These are phyloP conservation scores for Branchinecta lynchi DNA, from an alignment of 1,140 invertebrate genomes.

Conservation along the genomic window DNA sequence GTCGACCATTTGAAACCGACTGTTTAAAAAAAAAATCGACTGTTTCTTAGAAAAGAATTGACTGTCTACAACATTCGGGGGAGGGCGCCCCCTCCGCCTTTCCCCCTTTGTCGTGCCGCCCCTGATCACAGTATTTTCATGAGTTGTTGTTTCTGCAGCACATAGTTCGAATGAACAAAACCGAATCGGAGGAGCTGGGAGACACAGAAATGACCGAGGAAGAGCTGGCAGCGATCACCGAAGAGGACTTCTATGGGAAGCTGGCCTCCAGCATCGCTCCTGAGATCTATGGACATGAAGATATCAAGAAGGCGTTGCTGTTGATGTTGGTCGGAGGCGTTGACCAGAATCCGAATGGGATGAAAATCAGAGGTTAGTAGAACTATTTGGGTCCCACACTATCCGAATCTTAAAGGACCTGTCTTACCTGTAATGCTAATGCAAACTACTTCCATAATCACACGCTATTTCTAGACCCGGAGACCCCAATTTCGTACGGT, in stretches of 20 bases:
- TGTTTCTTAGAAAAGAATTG: too few relatives aligned
- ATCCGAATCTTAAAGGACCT: too few relatives aligned
- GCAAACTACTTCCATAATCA: too few relatives aligned
- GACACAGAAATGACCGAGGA: conserved; percentile 58
- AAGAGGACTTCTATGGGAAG: conserved; percentile 83
- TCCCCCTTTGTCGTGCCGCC: too few relatives aligned
- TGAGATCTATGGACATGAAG: conserved; percentile 96
- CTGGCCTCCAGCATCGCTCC: conserved; percentile 86
- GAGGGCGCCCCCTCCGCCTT: too few relatives aligned
- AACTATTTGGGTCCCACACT: too few relatives aligned
- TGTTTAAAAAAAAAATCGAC: too few relatives aligned
- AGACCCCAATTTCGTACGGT: too few relatives aligned
- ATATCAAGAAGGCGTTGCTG: conserved; percentile 93
- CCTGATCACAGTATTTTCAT: background rate
- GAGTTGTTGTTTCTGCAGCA: conserved; percentile 35
- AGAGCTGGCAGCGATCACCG: conserved; percentile 54
- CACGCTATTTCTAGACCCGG: too few relatives aligned
- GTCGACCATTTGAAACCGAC: too few relatives aligned
- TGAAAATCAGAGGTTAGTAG: conserved; percentile 53
- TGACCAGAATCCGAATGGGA: conserved; percentile 65
- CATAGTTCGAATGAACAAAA: conserved; percentile 61
- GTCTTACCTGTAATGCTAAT: too few relatives aligned
- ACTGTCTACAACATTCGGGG: too few relatives aligned
- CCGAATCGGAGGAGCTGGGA: conserved; percentile 52
- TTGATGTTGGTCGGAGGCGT: conserved; percentile 89